phyloP scores from a whole-genome alignment of 2,797 vertebrate species.

The Catharus ustulatus region DNA sequence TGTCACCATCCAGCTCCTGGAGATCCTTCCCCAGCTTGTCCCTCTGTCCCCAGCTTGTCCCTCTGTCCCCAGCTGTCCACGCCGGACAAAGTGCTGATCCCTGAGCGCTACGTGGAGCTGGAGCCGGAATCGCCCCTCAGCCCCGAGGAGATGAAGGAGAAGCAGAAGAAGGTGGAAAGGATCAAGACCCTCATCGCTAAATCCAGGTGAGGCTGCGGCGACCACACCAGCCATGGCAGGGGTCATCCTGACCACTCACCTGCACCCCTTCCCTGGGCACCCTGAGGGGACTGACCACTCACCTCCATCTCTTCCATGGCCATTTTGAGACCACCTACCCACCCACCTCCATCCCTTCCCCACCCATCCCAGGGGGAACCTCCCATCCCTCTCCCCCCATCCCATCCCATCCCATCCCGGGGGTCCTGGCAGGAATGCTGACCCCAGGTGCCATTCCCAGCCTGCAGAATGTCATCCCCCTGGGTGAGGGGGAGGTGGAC shows the following conservation, averaged over 20 bases:
- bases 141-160: constrained; percentile 91
- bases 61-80: constrained; percentile 78
- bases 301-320: no score
- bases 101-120: constrained; percentile 87
- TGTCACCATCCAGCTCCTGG: no score
- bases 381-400: not conserved
- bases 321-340: no score
- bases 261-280: not conserved
- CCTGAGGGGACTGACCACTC: not conserved
- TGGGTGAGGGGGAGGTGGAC: constrained; percentile 88
- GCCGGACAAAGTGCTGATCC: constrained; percentile 89
- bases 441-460: constrained; percentile 58
- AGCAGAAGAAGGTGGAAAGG: constrained; percentile 94
- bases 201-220: constrained; percentile 83
- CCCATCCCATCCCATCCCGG: not conserved
- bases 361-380: not conserved
- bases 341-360: not conserved
- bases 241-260: not conserved
- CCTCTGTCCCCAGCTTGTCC: constrained; percentile 70
- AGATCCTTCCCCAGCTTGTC: not conserved
- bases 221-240: accelerated
- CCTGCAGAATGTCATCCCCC: constrained; percentile 92
- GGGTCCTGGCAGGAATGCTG: not conserved
- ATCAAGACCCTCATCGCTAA: constrained; percentile 97
- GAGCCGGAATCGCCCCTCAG: constrained; percentile 87